Evolutionary conservation across 2,113 vertebrate genomes (phyloP), one percentile per base, ranked within the genome.

Genomic region (Muntiacus muntjak): DNA sequence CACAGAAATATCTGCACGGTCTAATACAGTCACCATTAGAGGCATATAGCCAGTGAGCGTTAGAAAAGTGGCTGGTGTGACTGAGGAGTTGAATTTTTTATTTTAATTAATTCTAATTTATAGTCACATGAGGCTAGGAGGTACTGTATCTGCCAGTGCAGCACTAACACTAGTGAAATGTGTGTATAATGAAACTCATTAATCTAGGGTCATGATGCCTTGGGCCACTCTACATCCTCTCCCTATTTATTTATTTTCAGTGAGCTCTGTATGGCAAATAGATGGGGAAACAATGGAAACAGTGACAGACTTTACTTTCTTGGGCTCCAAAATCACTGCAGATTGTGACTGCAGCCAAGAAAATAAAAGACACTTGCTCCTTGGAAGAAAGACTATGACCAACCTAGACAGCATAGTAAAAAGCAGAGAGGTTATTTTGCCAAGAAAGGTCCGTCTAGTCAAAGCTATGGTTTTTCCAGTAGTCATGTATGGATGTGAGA

Each of bases 81-180:
- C 33, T 64, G 2, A 91, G 71, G 45, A 91, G 87, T 11, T 40
- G n/a, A 74, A 74, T 25, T 74, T 74, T 88, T 86, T 19, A 92
- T 83, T 92, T 95, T 79, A 71, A 92, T 47, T 71, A 79, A 79
- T 52, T 96, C n/a, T 26, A 64, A 78, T 76, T 95, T 88, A 79
- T 36, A 94, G 33, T 45, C 40, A 90, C 13, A 76, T 55, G 14
- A 60, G 45, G 45, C 40, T 67, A 47, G 23, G 45, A 47, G 28
- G 11, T 62, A 62, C 52, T 87, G 14, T 45, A 43, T 21, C 58
- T 28, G 83, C 54, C n/a, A 90, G 7, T 12, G 10, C 7, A 60
- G 71, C n/a, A 67, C 60, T 91, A 85, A 67, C 25, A 60, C 45
- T 6, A 82, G 57, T 54, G 43, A 57, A 62, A 96, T 13, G 1